phyloP scores from a whole-genome alignment of 2,113 vertebrate species.

The Phoxinus phoxinus region DNA sequence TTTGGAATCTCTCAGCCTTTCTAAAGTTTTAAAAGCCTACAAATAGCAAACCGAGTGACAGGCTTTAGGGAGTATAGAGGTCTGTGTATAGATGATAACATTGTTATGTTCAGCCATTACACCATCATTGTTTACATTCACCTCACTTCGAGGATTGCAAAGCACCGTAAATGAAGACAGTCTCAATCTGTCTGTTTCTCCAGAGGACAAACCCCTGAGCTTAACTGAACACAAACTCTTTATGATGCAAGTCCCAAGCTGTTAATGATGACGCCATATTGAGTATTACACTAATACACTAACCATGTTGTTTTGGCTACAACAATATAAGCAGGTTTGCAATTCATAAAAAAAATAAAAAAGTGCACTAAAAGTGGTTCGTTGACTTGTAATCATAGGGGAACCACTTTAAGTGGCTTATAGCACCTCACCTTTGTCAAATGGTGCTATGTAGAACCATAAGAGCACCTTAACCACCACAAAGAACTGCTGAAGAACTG shows the following conservation, averaged over 20 bases:
- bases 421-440: no score
- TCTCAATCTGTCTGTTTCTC: conserved; percentile 57
- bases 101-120: background rate
- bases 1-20: conserved; percentile 7
- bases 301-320: background rate
- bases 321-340: background rate
- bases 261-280: conserved; percentile 49
- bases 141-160: conserved; percentile 44
- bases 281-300: conserved; percentile 19
- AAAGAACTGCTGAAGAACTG: no score
- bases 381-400: no score
- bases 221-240: background rate
- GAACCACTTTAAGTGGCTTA: no score
- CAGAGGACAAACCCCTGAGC: conserved; percentile 37
- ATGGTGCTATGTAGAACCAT: no score
- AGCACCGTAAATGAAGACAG: background rate
- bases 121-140: conserved; percentile 4
- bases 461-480: no score
- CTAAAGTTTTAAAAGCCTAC: conserved; percentile 31
- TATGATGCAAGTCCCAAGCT: conserved; percentile 40
- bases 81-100: conserved; percentile 3
- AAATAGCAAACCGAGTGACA: conserved; percentile 32
- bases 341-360: no score
- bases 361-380: no score
- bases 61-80: conserved; percentile 46